Evolutionary conservation across 1,140 invertebrate species (phyloP).

Genomic region (Penaeus japonicus): DNA sequence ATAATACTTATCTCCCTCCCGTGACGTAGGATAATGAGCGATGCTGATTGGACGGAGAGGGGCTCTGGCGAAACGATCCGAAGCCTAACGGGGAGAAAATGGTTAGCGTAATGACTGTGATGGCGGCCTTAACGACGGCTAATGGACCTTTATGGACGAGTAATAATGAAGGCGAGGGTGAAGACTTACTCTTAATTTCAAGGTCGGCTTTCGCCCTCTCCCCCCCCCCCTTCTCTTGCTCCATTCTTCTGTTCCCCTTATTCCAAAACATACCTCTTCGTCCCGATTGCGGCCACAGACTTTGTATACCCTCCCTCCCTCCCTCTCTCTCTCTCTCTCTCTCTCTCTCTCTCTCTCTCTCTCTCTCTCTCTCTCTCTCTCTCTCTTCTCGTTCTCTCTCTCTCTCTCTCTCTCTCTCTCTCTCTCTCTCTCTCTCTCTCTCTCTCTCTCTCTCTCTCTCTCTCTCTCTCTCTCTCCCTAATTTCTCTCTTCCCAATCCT

Average conservation of each 20-base stretch:
- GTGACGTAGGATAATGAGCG: too few relatives aligned
- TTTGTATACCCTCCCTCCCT: background rate
- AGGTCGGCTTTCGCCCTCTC: too few relatives aligned
- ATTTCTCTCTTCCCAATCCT: background rate
- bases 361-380: background rate
- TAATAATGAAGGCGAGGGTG: too few relatives aligned
- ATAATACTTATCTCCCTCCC: too few relatives aligned
- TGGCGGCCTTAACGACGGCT: too few relatives aligned
- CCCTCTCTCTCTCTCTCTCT: background rate
- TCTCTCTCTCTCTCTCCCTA: background rate
- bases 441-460: background rate
- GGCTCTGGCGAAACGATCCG: too few relatives aligned
- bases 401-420: background rate
- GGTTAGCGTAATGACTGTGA: too few relatives aligned
- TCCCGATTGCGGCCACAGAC: background rate
- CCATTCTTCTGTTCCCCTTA: background rate
- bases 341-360: background rate
- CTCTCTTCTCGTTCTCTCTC: background rate
- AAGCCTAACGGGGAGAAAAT: too few relatives aligned
- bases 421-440: too few relatives aligned
- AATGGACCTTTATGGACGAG: too few relatives aligned
- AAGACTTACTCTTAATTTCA: too few relatives aligned
- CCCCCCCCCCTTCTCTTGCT: background rate
- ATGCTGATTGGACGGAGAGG: too few relatives aligned
- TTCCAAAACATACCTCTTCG: background rate